Conservation (phyloP, 2,797 vertebrate species). For the Eulemur rubriventer region DNA sequence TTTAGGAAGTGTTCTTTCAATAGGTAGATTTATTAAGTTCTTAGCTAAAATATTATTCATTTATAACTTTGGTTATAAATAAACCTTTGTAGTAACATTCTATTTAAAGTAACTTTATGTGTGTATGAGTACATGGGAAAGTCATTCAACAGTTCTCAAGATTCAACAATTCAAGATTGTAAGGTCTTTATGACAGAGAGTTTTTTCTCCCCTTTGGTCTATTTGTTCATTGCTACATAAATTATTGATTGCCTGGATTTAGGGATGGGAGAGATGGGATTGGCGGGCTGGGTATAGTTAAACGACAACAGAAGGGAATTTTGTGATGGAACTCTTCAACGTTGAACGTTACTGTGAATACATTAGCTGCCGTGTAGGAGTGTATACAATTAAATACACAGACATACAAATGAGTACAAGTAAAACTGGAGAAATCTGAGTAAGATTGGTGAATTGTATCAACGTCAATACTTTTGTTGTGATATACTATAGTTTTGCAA, state of each 20-base stretch:
- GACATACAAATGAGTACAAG: neutral
- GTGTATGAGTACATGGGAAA: neutral
- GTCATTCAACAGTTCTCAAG: neutral
- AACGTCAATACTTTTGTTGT: neutral
- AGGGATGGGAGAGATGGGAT: neutral
- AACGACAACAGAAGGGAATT: neutral
- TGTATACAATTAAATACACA: neutral
- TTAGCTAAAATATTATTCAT: neutral
- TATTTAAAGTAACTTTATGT: neutral
- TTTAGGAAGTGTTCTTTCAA: neutral
- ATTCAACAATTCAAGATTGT: neutral
- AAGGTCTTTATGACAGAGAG: neutral
- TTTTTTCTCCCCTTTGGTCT: neutral
- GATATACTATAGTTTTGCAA: neutral
- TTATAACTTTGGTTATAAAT: neutral
- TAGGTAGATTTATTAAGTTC: neutral
- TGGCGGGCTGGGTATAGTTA: neutral
- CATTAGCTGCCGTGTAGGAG: neutral
- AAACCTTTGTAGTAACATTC: neutral
- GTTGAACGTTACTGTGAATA: neutral
- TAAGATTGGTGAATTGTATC: neutral
- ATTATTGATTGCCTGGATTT: neutral
- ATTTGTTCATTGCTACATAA: neutral
- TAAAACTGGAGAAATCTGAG: neutral
- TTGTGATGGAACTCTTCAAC: neutral